A percentile compares a stretch with the other conserved stretches of the same genome.
Evolutionary conservation across 2,113 vertebrate species (phyloP).

Genomic region (Brienomyrus brachyistius): DNA sequence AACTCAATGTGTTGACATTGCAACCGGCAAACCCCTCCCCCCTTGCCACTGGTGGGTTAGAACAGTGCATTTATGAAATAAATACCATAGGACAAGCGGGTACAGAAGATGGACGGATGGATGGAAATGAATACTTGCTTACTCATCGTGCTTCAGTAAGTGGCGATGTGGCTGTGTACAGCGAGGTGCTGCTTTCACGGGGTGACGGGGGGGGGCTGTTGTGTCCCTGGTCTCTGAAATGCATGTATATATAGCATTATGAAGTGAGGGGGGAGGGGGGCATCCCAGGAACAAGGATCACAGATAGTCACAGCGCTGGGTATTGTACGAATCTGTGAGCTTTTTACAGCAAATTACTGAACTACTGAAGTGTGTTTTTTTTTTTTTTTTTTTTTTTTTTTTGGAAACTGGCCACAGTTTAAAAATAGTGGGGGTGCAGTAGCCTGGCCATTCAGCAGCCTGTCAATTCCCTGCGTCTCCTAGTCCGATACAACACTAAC

Average conservation of each 20-base stretch:
- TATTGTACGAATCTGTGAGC: neutral
- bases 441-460: neutral
- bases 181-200: neutral
- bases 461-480: neutral
- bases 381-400: neutral
- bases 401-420: neutral
- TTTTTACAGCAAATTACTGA: neutral
- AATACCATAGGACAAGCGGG: neutral
- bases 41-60: neutral
- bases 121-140: neutral
- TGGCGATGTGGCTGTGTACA: neutral
- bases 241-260: neutral
- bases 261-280: neutral
- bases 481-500: neutral
- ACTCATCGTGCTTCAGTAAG: neutral
- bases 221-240: neutral
- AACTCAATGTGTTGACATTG: neutral
- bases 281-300: neutral
- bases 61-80: neutral
- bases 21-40: too few relatives aligned
- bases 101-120: neutral
- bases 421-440: neutral
- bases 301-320: neutral
- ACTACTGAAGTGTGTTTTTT: neutral
- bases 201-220: neutral